phyloP scores from a whole-genome alignment of 2,888 invertebrate genomes.

The Harpalus rubripes region DNA sequence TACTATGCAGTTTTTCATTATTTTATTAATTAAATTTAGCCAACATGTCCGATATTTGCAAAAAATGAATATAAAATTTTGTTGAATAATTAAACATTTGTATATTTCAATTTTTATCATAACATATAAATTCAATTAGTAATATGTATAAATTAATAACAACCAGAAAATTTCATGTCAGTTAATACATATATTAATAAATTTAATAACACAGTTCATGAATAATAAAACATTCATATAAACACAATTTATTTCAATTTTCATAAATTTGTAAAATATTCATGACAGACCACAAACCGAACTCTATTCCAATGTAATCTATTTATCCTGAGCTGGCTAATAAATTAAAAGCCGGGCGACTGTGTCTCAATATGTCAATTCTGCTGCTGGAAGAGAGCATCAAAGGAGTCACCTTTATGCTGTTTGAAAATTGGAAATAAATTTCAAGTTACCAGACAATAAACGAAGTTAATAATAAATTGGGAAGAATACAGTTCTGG shows the following conservation, averaged over 20 bases:
- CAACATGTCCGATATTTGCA: background rate
- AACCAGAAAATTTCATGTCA: conserved; percentile 33
- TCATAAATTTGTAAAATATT: conserved; percentile 31
- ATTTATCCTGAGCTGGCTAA: too few species aligned
- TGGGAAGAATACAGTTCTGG: background rate
- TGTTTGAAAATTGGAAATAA: too few species aligned
- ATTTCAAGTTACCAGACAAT: too few species aligned
- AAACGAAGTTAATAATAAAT: background rate
- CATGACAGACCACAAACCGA: background rate
- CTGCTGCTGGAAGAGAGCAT: too few species aligned
- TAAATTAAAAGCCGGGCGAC: too few species aligned
- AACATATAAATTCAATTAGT: conserved; percentile 31
- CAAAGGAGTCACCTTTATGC: too few species aligned
- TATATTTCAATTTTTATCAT: conserved; percentile 12
- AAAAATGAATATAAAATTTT: background rate
- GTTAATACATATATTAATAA: conserved; percentile 53
- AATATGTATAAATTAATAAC: conserved; percentile 43
- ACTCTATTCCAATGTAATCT: background rate
- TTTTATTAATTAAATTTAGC: conserved; percentile 1
- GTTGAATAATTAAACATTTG: conserved; percentile 7
- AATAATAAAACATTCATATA: conserved; percentile 44
- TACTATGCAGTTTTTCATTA: background rate
- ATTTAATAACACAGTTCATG: conserved; percentile 41
- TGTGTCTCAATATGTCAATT: too few species aligned
- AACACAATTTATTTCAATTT: conserved; percentile 45